Evolutionary conservation across 92 coral and sea anemone genomes (phyloP), one percentile per base, ranked within the genome.

Genomic region (Porites evermanni): DNA sequence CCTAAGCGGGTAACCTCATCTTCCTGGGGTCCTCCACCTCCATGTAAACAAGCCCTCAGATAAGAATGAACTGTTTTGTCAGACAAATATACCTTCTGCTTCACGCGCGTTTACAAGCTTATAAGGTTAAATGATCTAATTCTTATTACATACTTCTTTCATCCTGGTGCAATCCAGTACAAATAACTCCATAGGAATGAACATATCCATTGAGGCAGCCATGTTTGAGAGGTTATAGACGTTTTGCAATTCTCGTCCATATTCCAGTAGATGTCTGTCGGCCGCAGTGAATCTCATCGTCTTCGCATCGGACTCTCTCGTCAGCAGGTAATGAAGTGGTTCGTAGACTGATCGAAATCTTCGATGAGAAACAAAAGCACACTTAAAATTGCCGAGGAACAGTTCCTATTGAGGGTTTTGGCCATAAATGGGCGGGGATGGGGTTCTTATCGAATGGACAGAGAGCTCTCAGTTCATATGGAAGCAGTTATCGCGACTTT

Each of bases 101-200:
- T 18, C 70, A 56, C 12, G 59, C 44, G 78, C 6, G 38, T 20
- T 59, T 64, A 50, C 26, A 69, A 10, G 18, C 29, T 12, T 29
- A 13, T 19, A n/a, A n/a, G 18, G 12, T 0, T 29, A 12, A 18
- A 70, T 24, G 5, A 54, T 32, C n/a, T 26, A 26, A 26, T 26
- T 26, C 32, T 19, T 59, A 2, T 14, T 7, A 32, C 86, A 53
- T 80, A 96, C 99, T 90, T 93, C 91, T 54, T 96, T 96, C 20
- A 96, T 91, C 68, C 60, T 82, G 69, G 93, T 89, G 80, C 99
- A 96, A 79, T 93, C 96, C 79, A 96, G 83, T 53, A 92, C 90
- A 88, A 96, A 96, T 66, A 96, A 87, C 71, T 93, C 98, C 99
- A 94, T 96, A 6, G 99, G 98, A 68, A 94, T 94, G 21, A 88